Evolutionary conservation across 92 coral and sea anemone genomes (phyloP), one percentile per base, ranked within the genome.

Genomic region (Bergia sp.): DNA sequence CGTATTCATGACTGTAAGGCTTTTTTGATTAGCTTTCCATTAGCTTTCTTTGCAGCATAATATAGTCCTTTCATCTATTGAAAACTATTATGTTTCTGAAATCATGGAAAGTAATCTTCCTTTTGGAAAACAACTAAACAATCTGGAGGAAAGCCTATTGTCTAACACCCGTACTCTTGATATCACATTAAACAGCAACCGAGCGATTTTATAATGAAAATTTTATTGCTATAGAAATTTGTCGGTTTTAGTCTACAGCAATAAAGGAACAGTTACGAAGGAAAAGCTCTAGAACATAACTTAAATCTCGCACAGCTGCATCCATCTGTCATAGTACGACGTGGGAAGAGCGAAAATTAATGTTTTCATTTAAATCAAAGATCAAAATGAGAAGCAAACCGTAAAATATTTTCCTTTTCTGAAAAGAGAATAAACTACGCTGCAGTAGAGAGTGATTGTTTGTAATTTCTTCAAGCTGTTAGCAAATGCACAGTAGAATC

Each of bases 151-250:
- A 57, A 13, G 18, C 44, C 53, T 55, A 23, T 84, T 69, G 77
- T 72, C 41, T 13, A 21, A 29, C 66, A 84, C 43, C 78, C 87
- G 67, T 36, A 8, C 87, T 45, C 37, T 72, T 84, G 58, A 72
- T 72, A 44, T 36, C 57, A 71, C 38, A 43, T 36, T 11, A 36
- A 84, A 84, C 79, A 43, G 11, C 87, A 84, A 23, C 58, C 61
- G 6, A 43, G 74, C 66, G n/a, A 12, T 47, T 84, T 36, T 53
- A 71, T 84, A 84, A 84, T 71, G 87, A 84, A 84, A 47, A 12
- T 65, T 84, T 72, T 84, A 84, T 84, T 84, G 87, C 87, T 84
- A 65, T 84, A 69, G 79, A 84, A 84, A 69, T 29, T 44, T 12
- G 47, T n/a, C 87, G 49, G 41, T 57, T 38, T 57, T 9, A 39